Evolutionary conservation across 2,113 vertebrate species (phyloP), one percentile per base, ranked within the genome.

Genomic region (Phyllopteryx taeniolatus): DNA sequence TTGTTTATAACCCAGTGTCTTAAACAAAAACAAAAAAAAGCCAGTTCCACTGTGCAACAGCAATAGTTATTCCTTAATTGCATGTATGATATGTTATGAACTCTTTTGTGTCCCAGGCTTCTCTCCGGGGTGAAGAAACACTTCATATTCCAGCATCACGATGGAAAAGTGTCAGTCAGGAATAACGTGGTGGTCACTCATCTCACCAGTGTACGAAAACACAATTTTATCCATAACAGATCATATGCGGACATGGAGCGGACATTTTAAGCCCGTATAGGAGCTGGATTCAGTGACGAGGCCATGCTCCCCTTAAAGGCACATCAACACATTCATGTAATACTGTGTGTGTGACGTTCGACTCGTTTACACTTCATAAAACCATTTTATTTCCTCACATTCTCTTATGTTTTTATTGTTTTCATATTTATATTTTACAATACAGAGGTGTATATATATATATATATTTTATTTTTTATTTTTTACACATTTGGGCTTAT

Each of bases 41-140:
- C 10, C 2, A 54, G n/a, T 54, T 9, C n/a, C 20, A 10, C 2
- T n/a, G 13, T 47, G 46, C 46, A 47, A 49, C 47, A 15, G 5
- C 5, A 19, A 17, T 49, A 49, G 47, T 49, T 49, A 49, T 14
- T 49, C 47, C 6, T 51, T 51, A 5, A 51, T 19, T 51, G 35
- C 35, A 39, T 5, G 17, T 51, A 17, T 4, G 17, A 2, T 51
- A 7, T 51, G 12, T 31, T 7, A 31, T 67, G 20, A 53, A 57
- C 22, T 42, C 14, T 10, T 60, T 8, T 5, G 12, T 22, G 43
- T 93, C 91, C 75, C 87, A 99, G 98, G 98, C 93, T 99, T 70
- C 93, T 99, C 73, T 99, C 96, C 61, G 97, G 98, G 13, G 95
- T 98, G 31, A 97, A 96, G 90, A 98, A 95, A 67, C 94, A 97